Percentiles rank a stretch among this genome's conserved stretches.
Evolutionary conservation across 1,140 invertebrate species (phyloP).

Genomic region (Globodera ellingtonae): DNA sequence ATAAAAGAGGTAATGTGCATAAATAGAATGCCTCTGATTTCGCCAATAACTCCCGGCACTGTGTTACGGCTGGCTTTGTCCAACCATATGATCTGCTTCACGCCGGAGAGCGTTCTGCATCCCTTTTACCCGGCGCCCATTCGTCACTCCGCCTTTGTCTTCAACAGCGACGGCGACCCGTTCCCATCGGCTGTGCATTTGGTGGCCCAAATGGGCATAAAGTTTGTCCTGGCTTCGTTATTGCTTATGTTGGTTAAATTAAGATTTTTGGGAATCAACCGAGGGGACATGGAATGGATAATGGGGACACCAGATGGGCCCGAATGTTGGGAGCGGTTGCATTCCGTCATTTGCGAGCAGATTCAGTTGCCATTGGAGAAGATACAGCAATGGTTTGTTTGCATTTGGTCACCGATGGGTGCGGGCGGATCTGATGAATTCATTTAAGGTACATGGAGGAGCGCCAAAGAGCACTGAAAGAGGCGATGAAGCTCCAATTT

Average conservation of each 20-base stretch:
- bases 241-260: conserved; percentile 11
- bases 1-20: neutral
- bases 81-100: conserved; percentile 63
- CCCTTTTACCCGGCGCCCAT: conserved; percentile 62
- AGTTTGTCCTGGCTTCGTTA: conserved; percentile 39
- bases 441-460: conserved; percentile 52
- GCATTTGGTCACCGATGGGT: neutral
- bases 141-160: neutral
- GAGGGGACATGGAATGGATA: conserved; percentile 42
- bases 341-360: conserved; percentile 47
- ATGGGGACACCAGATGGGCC: conserved; percentile 40
- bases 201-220: conserved; percentile 55
- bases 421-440: neutral
- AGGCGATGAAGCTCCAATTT: conserved; percentile 54
- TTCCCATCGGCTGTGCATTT: conserved; percentile 56
- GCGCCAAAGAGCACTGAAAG: conserved; percentile 56
- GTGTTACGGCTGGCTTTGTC: conserved; percentile 44
- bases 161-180: neutral
- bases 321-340: conserved; percentile 57
- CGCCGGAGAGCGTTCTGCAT: conserved; percentile 62
- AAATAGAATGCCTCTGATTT: conserved; percentile 57
- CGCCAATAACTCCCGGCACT: conserved; percentile 40
- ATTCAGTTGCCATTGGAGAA: conserved; percentile 46
- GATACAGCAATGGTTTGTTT: conserved; percentile 49
- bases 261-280: conserved; percentile 42